phyloP scores from a whole-genome alignment of 2,113 vertebrate genomes.

The Poecilia latipinna region DNA sequence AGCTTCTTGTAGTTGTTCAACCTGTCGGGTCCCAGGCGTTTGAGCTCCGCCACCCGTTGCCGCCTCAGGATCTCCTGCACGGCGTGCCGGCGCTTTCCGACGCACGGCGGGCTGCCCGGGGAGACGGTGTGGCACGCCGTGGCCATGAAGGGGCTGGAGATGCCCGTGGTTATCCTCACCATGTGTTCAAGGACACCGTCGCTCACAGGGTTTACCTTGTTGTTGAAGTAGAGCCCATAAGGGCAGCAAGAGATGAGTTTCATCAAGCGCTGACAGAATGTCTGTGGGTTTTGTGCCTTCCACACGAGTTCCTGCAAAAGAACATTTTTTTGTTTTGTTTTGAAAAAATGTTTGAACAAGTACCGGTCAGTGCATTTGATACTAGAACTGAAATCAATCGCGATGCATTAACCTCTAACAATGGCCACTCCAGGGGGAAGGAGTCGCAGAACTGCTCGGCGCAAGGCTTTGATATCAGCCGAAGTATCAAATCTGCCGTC shows the following conservation, averaged over 20 bases:
- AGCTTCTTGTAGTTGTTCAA: constrained; percentile 77
- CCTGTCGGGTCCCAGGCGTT: constrained; percentile 68
- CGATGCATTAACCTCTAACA: constrained; percentile 68
- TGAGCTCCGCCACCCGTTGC: constrained; percentile 71
- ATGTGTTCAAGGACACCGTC: constrained; percentile 90
- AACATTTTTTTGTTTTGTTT: not conserved
- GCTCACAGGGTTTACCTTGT: constrained; percentile 79
- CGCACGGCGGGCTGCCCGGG: constrained; percentile 85
- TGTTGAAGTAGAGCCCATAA: constrained; percentile 71
- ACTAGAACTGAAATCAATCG: not conserved
- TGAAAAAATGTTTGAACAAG: not conserved
- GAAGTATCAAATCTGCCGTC: constrained; percentile 83
- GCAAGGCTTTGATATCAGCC: constrained; percentile 86
- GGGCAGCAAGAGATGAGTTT: constrained; percentile 71
- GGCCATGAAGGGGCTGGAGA: constrained; percentile 87
- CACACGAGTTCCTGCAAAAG: constrained; percentile 74
- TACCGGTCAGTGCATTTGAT: not conserved
- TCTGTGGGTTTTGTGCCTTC: constrained; percentile 79
- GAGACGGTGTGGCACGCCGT: constrained; percentile 86
- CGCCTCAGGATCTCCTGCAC: constrained; percentile 89
- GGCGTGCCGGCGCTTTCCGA: constrained; percentile 87
- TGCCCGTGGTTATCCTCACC: constrained; percentile 89
- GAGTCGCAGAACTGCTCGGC: constrained; percentile 89
- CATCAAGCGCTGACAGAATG: constrained; percentile 81
- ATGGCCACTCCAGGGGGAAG: constrained; percentile 87